These are phyloP conservation scores for Archegozetes longisetosus DNA, from an alignment of 1,140 invertebrate genomes.

Conservation along the genomic window DNA sequence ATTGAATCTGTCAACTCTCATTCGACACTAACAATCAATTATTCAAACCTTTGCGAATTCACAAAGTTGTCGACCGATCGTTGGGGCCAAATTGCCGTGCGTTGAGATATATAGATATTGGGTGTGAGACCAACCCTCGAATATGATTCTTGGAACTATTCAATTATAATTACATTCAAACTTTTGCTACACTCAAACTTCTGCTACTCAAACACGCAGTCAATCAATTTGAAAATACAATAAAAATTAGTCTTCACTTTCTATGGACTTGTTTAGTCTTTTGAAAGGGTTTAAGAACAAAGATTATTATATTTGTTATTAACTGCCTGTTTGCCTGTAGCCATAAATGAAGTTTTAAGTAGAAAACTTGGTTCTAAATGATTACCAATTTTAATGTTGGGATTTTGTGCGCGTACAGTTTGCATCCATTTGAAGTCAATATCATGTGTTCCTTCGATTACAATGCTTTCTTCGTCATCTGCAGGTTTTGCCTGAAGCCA, in stretches of 20 bases:
- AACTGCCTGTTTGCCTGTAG: no score
- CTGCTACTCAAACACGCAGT: no score
- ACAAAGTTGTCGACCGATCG: conserved; percentile 16
- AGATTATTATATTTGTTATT: no score
- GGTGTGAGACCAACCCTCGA: conserved; percentile 56
- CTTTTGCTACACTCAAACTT: no score
- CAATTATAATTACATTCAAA: conserved; percentile 8
- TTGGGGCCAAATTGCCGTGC: conserved; percentile 4
- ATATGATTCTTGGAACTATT: conserved; percentile 56
- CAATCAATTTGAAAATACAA: no score
- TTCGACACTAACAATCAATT: no score
- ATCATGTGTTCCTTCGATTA: conserved; percentile 37
- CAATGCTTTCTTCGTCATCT: conserved; percentile 32
- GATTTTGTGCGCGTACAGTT: conserved; percentile 37
- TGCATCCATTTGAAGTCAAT: conserved; percentile 67
- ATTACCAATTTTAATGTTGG: conserved; percentile 28
- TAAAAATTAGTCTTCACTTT: no score
- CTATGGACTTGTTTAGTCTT: no score
- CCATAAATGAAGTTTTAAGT: no score
- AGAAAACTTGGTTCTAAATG: background rate
- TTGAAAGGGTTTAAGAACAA: no score
- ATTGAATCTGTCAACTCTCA: no score
- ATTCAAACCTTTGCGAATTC: conserved; percentile 22
- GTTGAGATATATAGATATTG: conserved; percentile 16
- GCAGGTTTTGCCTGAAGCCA: conserved; percentile 66